Evolutionary conservation across 1,140 invertebrate species (phyloP), one percentile per base, ranked within the genome.

Genomic region (Bombus sylvicola): DNA sequence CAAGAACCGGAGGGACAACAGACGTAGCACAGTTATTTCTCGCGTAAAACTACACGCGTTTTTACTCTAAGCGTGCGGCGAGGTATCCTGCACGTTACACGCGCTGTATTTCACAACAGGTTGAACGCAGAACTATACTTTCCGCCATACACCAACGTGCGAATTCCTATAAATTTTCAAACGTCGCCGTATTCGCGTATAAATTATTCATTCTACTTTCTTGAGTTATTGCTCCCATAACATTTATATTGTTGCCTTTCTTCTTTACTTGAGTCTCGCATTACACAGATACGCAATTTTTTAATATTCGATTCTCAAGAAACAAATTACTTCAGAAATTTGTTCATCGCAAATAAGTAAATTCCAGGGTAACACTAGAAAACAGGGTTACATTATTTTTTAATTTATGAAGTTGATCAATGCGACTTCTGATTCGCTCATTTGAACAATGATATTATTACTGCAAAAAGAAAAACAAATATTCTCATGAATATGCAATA

Each of bases 1-100:
- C 88, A 88, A 89, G 85, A 90, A 41, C 71, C 82, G 89, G 31
- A 37, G 86, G 72, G 87, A 88, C 87, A 83, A 89, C 47, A 53
- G 18, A 8, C 59, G 75, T n/a, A 79, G 80, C 86, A 87, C 87
- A 78, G 88, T 85, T 87, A 86, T 85, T 89, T 87, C 84, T 72
- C 83, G 68, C 75, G 68, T 76, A 41, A 83, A 80, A 73, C 83
- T 82, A 90, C 87, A 89, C 80, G 66, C 82, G 39, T 37, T 43
- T 53, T 22, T 57, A 31, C 28, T 72, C 53, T 57, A 15, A 53
- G 18, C 18, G 31, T 28, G 15, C 59, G 13, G 34, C 39, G 43
- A 85, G 25, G 1, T 62, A 75, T 53, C 57, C 2, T 64, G 59
- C 43, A 39, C 76, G 53, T 31, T 57, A 76, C 69, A 37, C 83